Conservation (phyloP, 2,888 invertebrate genomes). For the Masnerella sp. region DNA sequence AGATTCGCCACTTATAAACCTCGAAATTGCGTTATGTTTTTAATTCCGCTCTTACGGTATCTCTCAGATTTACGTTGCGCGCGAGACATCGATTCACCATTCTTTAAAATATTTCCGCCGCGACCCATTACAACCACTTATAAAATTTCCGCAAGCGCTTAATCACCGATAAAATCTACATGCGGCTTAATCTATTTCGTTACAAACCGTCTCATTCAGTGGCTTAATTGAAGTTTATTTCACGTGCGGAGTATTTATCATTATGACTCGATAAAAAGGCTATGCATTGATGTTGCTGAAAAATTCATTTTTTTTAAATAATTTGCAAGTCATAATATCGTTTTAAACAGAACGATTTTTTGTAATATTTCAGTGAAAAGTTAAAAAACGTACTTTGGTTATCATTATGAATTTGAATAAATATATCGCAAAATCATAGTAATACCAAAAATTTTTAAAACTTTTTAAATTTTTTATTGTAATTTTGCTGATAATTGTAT, state of each 20-base stretch:
- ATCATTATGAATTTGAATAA: no score
- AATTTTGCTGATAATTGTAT: background rate
- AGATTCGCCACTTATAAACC: conserved; percentile 4
- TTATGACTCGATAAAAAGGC: conserved; percentile 4
- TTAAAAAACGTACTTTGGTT: no score
- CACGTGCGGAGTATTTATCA: conserved; percentile 21
- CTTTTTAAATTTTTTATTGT: no score
- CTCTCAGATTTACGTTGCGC: background rate
- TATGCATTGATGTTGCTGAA: background rate
- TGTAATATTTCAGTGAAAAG: no score
- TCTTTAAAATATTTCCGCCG: conserved; percentile 25
- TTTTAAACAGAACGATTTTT: background rate
- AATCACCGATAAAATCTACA: conserved; percentile 48
- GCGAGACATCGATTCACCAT: conserved; percentile 24
- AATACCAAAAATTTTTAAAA: no score
- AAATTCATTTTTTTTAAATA: background rate
- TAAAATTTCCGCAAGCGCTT: conserved; percentile 42
- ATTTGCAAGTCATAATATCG: background rate
- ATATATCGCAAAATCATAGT: no score
- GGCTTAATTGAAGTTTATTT: conserved; percentile 42
- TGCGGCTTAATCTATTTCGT: conserved; percentile 29
- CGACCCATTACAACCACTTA: conserved; percentile 30
- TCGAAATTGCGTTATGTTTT: conserved; percentile 15
- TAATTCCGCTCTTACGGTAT: background rate
- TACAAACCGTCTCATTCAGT: conserved; percentile 36